Base-by-base conservation (phyloP, 2,888 invertebrate genomes). In the Orchestes rusci region DNA sequence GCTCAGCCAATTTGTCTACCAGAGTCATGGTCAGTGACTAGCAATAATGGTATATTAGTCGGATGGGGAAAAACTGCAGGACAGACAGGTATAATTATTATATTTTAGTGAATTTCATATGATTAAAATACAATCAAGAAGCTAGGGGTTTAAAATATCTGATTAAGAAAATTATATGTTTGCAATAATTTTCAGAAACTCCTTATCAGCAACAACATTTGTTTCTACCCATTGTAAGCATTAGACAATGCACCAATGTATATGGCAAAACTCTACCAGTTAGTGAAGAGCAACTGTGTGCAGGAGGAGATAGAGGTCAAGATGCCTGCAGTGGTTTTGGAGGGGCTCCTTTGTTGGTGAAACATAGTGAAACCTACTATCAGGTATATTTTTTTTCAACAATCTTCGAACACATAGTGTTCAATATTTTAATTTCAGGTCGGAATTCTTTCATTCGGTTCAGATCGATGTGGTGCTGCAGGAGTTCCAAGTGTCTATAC, bases 321-420 rank as follows among this genome's bases (percentile, higher is more conserved):
- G 86, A 86, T 60, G 86, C 85, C 0, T 87, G 87, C 53, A 79
- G 83, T 7, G 86, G 86, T 3, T 87, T 84, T 56, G 86, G 84
- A 2, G 87, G 87, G 3, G 82, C 85, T 1, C 86, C 87, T 0
- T 66, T 87, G 3, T 63, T 86, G 39, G 66, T 80, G 2, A 72
- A 70, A 47, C 75, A 79, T 53, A 76, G 77, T 50, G 77, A 77
- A 16, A 74, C 74, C 28, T 75, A 74, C 63, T 74, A 77, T 40
- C 80, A 84, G 75, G 84, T 84, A 60, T 56, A 41, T 45, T 39
- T 2, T 18, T 16, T 19, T 17, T 15, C 12, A 18, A 5, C 10
- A 10, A 8, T 36, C 4, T 35, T 40, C 33, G 18, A 18, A 30
- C 29, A 18, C 13, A 12, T 13, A 12, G 16, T 2, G 2, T 36